phyloP scores from a whole-genome alignment of 1,140 invertebrate species.

The Drosophila baimaii region DNA sequence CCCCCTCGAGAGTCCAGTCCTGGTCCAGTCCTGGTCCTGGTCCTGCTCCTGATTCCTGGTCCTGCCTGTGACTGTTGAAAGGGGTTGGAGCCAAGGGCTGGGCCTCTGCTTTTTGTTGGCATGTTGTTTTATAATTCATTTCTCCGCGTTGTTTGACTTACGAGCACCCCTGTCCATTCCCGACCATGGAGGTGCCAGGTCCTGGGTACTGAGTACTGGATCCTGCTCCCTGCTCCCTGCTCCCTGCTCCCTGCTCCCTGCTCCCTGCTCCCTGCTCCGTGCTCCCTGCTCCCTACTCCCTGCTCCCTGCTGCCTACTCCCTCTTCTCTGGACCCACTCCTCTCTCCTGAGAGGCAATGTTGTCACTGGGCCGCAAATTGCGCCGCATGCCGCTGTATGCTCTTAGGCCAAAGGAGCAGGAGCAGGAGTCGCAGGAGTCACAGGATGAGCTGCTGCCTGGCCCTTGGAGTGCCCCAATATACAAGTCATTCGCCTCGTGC shows the following conservation, averaged over 20 bases:
- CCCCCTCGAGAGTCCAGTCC: slow-evolving; percentile 2
- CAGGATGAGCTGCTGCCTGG: slow-evolving; percentile 1
- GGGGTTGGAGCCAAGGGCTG: neutral
- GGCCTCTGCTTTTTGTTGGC: slow-evolving; percentile 66
- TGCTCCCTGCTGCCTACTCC: slow-evolving; percentile 10
- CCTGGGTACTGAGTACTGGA: slow-evolving; percentile 19
- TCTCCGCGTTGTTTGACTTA: slow-evolving; percentile 81
- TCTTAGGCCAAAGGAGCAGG: slow-evolving; percentile 48
- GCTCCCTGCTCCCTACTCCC: slow-evolving; percentile 6
- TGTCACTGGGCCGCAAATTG: slow-evolving; percentile 78
- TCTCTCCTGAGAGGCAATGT: slow-evolving; percentile 38
- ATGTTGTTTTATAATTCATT: slow-evolving; percentile 83
- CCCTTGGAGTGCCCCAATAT: slow-evolving; percentile 60
- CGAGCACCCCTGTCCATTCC: slow-evolving; percentile 29
- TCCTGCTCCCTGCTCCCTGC: neutral
- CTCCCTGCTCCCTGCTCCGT: neutral
- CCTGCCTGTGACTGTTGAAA: neutral
- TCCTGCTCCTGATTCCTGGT: slow-evolving; percentile 1
- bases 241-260: slow-evolving; percentile 8
- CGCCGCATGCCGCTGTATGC: slow-evolving; percentile 72
- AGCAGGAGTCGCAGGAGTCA: neutral
- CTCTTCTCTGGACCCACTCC: slow-evolving; percentile 4
- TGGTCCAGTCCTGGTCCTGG: slow-evolving; percentile 23
- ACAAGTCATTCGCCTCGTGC: slow-evolving; percentile 74
- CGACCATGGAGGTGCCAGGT: slow-evolving; percentile 25